phyloP scores from a whole-genome alignment of 1,140 invertebrate genomes.

The Ips typographus region DNA sequence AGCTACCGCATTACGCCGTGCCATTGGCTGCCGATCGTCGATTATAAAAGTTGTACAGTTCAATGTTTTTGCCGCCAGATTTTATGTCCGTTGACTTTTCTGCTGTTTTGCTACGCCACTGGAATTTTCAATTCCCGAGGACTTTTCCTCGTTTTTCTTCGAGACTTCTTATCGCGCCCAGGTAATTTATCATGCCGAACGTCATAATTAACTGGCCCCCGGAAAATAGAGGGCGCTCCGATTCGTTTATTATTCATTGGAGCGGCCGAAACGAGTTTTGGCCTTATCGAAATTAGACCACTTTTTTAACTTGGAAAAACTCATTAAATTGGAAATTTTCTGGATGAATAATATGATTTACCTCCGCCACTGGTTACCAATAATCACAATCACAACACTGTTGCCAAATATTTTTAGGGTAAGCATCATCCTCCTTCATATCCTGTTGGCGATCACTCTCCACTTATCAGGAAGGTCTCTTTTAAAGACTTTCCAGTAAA shows the following conservation, averaged over 20 bases:
- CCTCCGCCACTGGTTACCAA: no score
- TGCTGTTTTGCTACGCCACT: background rate
- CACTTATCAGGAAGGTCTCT: no score
- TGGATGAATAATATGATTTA: no score
- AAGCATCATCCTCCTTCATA: no score
- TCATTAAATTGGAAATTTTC: background rate
- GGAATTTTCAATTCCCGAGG: conserved; percentile 18
- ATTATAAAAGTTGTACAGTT: conserved; percentile 43
- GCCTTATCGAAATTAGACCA: conserved; percentile 11
- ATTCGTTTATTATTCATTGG: conserved; percentile 33
- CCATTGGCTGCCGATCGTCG: conserved; percentile 45
- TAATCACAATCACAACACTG: no score
- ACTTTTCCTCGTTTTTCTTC: conserved; percentile 2
- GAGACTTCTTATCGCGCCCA: conserved; percentile 25
- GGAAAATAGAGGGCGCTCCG: conserved; percentile 28
- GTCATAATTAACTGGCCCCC: conserved; percentile 32
- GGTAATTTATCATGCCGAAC: conserved; percentile 32
- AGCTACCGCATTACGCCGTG: conserved; percentile 47
- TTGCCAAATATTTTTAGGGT: no score
- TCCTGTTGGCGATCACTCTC: no score
- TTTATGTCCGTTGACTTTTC: conserved; percentile 13
- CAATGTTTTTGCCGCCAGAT: conserved; percentile 30
- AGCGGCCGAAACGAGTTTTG: conserved; percentile 7
- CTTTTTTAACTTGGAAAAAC: background rate
- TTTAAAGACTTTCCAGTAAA: no score